Evolutionary conservation across 2,113 vertebrate genomes (phyloP), one percentile per base, ranked within the genome.

Genomic region (Festucalex cinctus): DNA sequence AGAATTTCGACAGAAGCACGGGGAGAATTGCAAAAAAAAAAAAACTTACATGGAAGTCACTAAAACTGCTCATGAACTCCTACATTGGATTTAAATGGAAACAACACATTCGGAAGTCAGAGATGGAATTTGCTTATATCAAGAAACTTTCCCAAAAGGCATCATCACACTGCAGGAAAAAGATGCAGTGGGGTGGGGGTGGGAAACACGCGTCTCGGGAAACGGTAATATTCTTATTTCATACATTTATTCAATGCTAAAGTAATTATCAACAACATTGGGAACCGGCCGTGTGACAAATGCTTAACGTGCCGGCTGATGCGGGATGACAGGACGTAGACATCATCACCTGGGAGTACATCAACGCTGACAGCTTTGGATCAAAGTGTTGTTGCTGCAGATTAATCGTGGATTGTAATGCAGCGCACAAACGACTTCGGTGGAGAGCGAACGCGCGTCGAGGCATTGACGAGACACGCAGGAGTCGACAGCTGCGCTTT

Each of bases 191-290:
- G 59, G 61, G 49, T 5, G 44, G 69, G 74, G 74, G 64, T 20
- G n/a, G n/a, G 28, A 32, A 32, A 28, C 54, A 20, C 39, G 49
- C 68, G 85, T 87, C 85, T 78, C 76, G 76, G 80, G 86, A 90
- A 83, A 84, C 82, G 77, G 83, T 89, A 88, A 90, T 91, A 86
- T 83, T 76, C 78, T 89, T 87, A 86, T 79, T 81, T 75, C 68
- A 56, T 74, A 85, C 79, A 89, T 82, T 85, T 83, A 85, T 88
- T 91, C 79, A 86, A 88, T 89, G 86, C 79, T 68, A 81, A 79
- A 75, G 85, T 85, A 85, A 84, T 87, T 88, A 89, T 85, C 83
- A 77, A 71, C 66, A 65, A 75, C 72, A 79, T 88, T 88, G 81
- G 82, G 77, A 86, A 85, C 9, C 64, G 71, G 79, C 65, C 67